Evolutionary conservation across 1,140 invertebrate species (phyloP), one percentile per base, ranked within the genome.

Genomic region (Macrosteles quadrilineatus): DNA sequence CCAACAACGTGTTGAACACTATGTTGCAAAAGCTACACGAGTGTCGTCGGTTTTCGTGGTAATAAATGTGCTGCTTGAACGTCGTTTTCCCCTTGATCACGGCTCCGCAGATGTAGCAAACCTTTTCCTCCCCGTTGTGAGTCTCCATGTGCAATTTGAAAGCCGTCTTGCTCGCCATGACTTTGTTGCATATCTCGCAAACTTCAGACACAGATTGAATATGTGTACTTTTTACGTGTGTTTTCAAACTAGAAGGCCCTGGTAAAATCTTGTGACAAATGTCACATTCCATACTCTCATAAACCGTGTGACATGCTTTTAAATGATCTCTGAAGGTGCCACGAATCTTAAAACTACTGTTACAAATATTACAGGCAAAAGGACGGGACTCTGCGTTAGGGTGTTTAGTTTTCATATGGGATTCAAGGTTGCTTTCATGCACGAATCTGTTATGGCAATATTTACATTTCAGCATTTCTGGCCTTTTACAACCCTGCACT

Each of bases 231-330:
- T 50, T 50, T n/a, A 50, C 21, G n/a, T 50, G 47, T 3, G 17
- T n/a, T 23, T 50, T 50, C 47, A 50, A 19, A n/a, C 21, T 50
- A 6, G 21, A 23, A n/a, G 47, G 47, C 3, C 47, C 47, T 19
- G 21, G 47, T 4, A 50, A n/a, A 19, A 50, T 19, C n/a, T 50
- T 50, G 21, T 50, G 47, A 50, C 47, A 50, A 50, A 50, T 50
- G 6, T 23, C 21, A 50, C 47, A 50, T 19, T 50, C 47, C n/a
- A 50, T 6, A 23, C 21, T n/a, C 47, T 50, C 47, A n/a, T 50
- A 50, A 50, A 23, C 47, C 6, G 21, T 50, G n/a, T 50, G 47
- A 6, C 17, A n/a, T 11, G 21, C 3, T 19, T 50, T 50, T n/a
- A 50, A n/a, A 50, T 50, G 47, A 11, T 50, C 17, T 23, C 21